A percentile compares a stretch with the other conserved stretches of the same genome.
These are phyloP conservation scores for Melanchra persicariae DNA, from an alignment of 2,888 invertebrate species.

Conservation along the genomic window DNA sequence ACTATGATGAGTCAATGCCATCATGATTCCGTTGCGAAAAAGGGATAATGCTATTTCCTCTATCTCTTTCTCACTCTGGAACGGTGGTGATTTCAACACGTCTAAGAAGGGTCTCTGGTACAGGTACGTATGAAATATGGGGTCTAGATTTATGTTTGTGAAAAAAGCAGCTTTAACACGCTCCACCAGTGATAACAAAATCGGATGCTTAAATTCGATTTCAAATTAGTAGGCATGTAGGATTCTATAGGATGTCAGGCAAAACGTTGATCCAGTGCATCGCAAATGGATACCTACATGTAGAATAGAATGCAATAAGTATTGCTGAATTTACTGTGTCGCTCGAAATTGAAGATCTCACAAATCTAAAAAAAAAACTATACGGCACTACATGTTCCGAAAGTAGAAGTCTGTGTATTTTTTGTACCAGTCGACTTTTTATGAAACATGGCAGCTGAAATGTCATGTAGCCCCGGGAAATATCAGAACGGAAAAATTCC, in stretches of 20 bases:
- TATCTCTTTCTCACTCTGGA: not conserved
- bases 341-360: not conserved
- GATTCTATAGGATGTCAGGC: not conserved
- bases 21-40: not conserved
- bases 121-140: too few species aligned
- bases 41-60: not conserved
- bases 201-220: too few species aligned
- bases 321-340: not conserved
- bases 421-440: conserved; percentile 6
- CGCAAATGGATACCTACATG: too few species aligned
- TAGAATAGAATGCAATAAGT: not conserved
- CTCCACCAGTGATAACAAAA: too few species aligned
- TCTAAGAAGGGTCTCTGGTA: too few species aligned
- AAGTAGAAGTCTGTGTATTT: not conserved
- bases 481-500: conserved; percentile 23
- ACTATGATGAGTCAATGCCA: not conserved
- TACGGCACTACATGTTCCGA: not conserved
- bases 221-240: too few species aligned
- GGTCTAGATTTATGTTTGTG: too few species aligned
- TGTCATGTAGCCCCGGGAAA: conserved; percentile 35
- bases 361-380: not conserved
- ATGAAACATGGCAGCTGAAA: conserved; percentile 33
- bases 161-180: too few species aligned
- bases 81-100: not conserved
- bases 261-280: not conserved